Percentiles rank a stretch among this genome's conserved stretches.
These are phyloP conservation scores for Lethrus apterus DNA, from an alignment of 1,140 invertebrate genomes.

Conservation along the genomic window DNA sequence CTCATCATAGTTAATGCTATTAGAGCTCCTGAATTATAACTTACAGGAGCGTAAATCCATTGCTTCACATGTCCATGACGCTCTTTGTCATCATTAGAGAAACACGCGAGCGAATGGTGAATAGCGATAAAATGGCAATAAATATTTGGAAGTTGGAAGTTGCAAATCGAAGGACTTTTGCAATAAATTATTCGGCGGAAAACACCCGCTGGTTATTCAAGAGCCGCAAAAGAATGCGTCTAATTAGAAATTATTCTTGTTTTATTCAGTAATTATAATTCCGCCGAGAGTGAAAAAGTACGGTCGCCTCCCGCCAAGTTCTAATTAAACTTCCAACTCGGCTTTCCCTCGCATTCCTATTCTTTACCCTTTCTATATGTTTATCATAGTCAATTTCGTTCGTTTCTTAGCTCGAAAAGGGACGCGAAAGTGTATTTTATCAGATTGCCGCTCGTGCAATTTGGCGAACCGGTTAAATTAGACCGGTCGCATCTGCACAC, in stretches of 20 bases:
- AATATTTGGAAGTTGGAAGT: too few species aligned
- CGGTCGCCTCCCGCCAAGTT: constrained; percentile 11
- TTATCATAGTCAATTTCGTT: too few species aligned
- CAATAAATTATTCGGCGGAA: too few species aligned
- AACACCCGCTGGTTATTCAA: constrained; percentile 3
- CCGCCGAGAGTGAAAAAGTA: constrained; percentile 11
- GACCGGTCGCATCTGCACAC: too few species aligned
- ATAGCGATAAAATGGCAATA: constrained; percentile 7
- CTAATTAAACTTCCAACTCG: constrained; percentile 11
- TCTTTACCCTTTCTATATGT: too few species aligned
- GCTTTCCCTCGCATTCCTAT: constrained; percentile 6
- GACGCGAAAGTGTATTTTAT: too few species aligned
- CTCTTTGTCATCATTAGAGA: constrained; percentile 9
- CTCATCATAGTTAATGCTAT: constrained; percentile 13
- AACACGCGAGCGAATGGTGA: constrained; percentile 5
- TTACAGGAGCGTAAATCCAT: constrained; percentile 8
- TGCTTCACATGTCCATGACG: background rate
- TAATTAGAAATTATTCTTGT: constrained; percentile 14
- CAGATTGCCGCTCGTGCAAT: too few species aligned
- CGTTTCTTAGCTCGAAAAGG: too few species aligned
- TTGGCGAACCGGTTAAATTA: too few species aligned
- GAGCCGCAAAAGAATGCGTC: constrained; percentile 10
- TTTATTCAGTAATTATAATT: constrained; percentile 14
- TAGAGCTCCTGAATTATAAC: constrained; percentile 14
- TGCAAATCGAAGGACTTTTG: too few species aligned